These are phyloP conservation scores for Propithecus deckenii DNA, from an alignment of 2,797 vertebrate genomes.

Conservation along the genomic window DNA sequence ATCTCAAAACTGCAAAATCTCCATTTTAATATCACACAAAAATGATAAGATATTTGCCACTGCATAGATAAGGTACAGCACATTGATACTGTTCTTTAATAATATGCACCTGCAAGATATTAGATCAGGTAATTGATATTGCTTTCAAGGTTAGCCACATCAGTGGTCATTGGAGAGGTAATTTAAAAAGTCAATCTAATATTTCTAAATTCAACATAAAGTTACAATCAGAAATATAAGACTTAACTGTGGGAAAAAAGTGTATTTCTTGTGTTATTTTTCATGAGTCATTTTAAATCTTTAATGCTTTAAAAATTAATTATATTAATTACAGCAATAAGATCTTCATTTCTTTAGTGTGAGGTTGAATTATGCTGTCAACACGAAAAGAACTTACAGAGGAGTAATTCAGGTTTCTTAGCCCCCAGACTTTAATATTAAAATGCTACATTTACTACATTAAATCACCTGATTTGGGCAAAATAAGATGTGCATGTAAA, in stretches of 20 bases:
- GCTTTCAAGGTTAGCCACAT: constrained; percentile 55
- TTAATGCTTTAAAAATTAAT: constrained; percentile 74
- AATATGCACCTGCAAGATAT: constrained; percentile 32
- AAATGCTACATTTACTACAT: constrained; percentile 37
- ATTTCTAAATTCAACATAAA: constrained; percentile 57
- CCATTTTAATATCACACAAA: neutral
- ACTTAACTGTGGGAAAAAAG: constrained; percentile 9
- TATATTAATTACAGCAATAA: constrained; percentile 63
- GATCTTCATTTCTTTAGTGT: constrained; percentile 52
- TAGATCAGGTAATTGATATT: constrained; percentile 63
- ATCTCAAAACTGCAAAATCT: constrained; percentile 13
- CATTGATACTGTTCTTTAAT: neutral
- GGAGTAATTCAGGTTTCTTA: constrained; percentile 37
- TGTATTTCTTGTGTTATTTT: constrained; percentile 33
- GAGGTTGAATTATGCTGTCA: constrained; percentile 5
- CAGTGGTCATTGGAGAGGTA: constrained; percentile 56
- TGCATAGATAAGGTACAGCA: neutral
- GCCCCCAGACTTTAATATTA: constrained; percentile 43
- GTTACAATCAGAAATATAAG: neutral
- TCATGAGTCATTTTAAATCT: constrained; percentile 62
- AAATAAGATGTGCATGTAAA: constrained; percentile 48
- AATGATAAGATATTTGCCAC: neutral
- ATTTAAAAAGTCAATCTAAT: constrained; percentile 71
- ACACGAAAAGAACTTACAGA: constrained; percentile 40
- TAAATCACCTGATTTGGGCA: constrained; percentile 58